Base-by-base conservation (phyloP, 2,113 vertebrate species). In the Lepidothrix coronata region DNA sequence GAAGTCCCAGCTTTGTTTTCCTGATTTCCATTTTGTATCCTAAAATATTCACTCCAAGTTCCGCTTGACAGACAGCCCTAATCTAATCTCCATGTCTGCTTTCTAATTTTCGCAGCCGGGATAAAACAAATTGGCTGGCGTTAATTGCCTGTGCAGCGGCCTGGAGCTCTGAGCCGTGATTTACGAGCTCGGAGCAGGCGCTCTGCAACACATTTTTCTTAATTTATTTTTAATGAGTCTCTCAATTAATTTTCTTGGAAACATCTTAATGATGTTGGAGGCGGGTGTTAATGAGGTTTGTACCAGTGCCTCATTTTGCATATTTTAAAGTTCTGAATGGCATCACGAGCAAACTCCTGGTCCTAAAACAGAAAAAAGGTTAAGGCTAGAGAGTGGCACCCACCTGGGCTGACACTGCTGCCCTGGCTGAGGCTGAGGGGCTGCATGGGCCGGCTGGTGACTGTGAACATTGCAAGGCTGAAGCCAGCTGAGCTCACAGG, bases 181-280 rank as follows among this genome's bases (percentile, higher is more conserved):
- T 99, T 99, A 99, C 98, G 99, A 99, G 99, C 98, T 98, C 95
- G 95, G 97, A 98, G 98, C 97, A 97, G 97, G 98, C 98, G 98
- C 99, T 98, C 98, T 98, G 98, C 98, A 98, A 99, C 98, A 98
- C 99, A 99, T 99, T 99, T 99, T 99, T 99, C 99, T 99, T 99
- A 99, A 99, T 99, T 99, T 99, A 99, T 99, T 99, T 99, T 99
- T 99, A 99, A 99, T 99, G 98, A 99, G 99, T 98, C 98, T 99
- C 99, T 99, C 99, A 99, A 99, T 99, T 99, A 99, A 99, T 99
- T 99, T 99, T 98, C 98, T 98, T 98, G 98, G 98, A 99, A 99
- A 99, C 96, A 98, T 99, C 99, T 99, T 99, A 99, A 99, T 99
- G 98, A 98, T 98, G 98, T 98, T 98, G 98, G 98, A 98, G 98